phyloP scores from a whole-genome alignment of 2,113 vertebrate species.

The Marmota flaviventris region DNA sequence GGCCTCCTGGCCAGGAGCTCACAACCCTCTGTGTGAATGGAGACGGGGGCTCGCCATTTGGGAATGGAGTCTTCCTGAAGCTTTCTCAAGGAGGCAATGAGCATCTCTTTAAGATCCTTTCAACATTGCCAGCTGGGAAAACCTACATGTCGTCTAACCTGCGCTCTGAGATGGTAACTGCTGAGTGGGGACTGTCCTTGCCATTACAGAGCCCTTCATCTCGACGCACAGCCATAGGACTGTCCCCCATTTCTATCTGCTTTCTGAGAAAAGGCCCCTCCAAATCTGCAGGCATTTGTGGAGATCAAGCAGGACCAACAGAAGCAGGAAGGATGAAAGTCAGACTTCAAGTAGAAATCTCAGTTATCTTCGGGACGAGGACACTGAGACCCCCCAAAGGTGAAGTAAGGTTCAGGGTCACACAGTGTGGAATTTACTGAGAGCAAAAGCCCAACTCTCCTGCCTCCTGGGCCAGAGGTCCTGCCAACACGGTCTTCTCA shows the following conservation, averaged over 20 bases:
- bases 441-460: background rate
- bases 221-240: background rate
- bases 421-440: background rate
- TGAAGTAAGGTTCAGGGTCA: background rate
- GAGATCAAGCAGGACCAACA: background rate
- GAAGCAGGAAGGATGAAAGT: background rate
- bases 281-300: background rate
- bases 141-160: background rate
- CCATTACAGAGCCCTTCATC: background rate
- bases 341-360: background rate
- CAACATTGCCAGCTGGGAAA: background rate
- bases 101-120: background rate
- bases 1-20: background rate
- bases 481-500: background rate
- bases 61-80: background rate
- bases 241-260: background rate
- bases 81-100: background rate
- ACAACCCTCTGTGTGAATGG: background rate
- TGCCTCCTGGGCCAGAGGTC: background rate
- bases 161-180: background rate
- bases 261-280: background rate
- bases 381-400: background rate
- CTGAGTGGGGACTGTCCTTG: background rate
- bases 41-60: background rate
- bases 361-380: no score